Percentiles rank a stretch among this genome's conserved stretches.
phyloP scores from a whole-genome alignment of 2,888 invertebrate species.

The Pristionchus maxplancki region DNA sequence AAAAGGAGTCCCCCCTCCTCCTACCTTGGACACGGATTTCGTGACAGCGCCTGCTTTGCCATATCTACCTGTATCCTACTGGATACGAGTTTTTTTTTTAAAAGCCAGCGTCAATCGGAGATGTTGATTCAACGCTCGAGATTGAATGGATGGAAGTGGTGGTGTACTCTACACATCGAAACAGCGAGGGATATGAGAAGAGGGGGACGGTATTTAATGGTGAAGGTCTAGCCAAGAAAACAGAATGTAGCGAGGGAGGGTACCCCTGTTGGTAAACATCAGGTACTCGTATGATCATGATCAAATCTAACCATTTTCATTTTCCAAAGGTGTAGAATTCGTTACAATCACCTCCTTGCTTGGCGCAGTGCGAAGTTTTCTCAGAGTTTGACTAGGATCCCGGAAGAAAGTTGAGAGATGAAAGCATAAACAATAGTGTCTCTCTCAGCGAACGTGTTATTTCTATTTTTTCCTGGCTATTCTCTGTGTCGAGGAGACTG shows the following conservation, averaged over 20 bases:
- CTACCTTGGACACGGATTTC: neutral
- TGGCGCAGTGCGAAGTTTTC: neutral
- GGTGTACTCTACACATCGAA: slow-evolving; percentile 36
- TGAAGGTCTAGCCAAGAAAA: neutral
- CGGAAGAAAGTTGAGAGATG: neutral
- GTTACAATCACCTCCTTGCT: neutral
- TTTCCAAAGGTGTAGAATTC: too few species aligned
- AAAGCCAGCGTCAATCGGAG: slow-evolving; percentile 11
- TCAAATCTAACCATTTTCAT: neutral
- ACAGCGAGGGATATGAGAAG: neutral
- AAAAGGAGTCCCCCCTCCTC: neutral
- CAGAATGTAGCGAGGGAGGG: neutral
- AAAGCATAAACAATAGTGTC: neutral
- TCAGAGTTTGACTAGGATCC: neutral
- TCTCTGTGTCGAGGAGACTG: neutral
- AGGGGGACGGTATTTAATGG: neutral
- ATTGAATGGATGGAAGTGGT: slow-evolving; percentile 24
- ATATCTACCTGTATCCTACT: neutral
- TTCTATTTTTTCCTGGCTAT: neutral
- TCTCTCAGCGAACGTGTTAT: neutral
- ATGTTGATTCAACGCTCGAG: slow-evolving; percentile 27
- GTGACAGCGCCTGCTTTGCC: neutral
- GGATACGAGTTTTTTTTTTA: neutral
- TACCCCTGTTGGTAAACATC: neutral
- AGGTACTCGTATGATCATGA: neutral